phyloP scores from a whole-genome alignment of 2,888 invertebrate species.

The Poecilus cupreus region DNA sequence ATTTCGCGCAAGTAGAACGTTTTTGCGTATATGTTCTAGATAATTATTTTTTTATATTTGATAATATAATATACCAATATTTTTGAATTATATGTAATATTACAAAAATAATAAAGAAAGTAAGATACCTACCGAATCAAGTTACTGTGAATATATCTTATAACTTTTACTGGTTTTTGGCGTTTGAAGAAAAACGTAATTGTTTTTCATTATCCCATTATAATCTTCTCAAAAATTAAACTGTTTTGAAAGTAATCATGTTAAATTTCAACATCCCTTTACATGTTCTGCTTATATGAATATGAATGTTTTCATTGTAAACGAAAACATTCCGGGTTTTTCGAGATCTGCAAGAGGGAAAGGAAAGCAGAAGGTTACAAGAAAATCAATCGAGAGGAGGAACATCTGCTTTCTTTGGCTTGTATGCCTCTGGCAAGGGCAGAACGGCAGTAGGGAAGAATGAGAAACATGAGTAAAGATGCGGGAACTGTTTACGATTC shows the following conservation, averaged over 20 bases:
- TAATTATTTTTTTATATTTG: too few relatives aligned
- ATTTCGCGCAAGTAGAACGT: too few relatives aligned
- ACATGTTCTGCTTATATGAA: constrained; percentile 30
- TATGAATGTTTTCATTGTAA: constrained; percentile 34
- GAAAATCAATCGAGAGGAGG: constrained; percentile 44
- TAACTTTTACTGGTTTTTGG: too few relatives aligned
- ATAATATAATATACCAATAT: too few relatives aligned
- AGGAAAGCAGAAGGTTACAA: not conserved
- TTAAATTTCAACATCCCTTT: not conserved
- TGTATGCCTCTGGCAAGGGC: constrained; percentile 19
- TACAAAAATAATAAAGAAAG: too few relatives aligned
- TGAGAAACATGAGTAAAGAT: constrained; percentile 21
- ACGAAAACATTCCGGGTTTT: constrained; percentile 25
- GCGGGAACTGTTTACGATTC: constrained; percentile 43
- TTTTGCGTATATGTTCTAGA: too few relatives aligned
- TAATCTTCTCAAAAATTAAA: not conserved
- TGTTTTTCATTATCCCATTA: not conserved
- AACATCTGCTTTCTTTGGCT: constrained; percentile 48
- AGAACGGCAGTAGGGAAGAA: constrained; percentile 2
- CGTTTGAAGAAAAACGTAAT: too few relatives aligned
- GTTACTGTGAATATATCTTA: too few relatives aligned
- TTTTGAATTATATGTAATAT: too few relatives aligned
- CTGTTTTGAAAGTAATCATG: not conserved
- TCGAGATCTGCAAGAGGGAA: not conserved
- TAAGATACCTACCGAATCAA: too few relatives aligned